These are phyloP conservation scores for Melanotaenia parkinsoni DNA, from an alignment of 2,797 vertebrate genomes.

Conservation along the genomic window DNA sequence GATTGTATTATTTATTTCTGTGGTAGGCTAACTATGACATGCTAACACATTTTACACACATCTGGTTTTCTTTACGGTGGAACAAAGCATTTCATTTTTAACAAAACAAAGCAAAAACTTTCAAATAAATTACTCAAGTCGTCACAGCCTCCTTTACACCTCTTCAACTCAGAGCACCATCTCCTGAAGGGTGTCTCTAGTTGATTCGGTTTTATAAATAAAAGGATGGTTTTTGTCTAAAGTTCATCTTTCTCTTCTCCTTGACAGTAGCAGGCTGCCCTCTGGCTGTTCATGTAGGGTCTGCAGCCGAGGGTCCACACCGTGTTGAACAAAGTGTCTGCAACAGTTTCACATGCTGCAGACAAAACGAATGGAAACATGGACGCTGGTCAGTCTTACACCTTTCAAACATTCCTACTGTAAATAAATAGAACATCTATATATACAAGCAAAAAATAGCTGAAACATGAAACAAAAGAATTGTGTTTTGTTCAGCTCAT, in stretches of 20 bases:
- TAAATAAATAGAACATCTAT: no score
- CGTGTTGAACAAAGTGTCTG: slow-evolving; percentile 92
- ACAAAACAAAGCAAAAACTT: slow-evolving; percentile 34
- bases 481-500: no score
- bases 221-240: slow-evolving; percentile 54
- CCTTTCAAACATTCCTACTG: not conserved
- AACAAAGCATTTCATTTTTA: not conserved
- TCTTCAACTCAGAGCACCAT: not conserved
- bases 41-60: no score
- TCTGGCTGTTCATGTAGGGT: slow-evolving; percentile 96
- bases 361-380: slow-evolving; percentile 39
- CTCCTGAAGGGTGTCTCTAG: not conserved
- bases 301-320: slow-evolving; percentile 95
- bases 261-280: slow-evolving; percentile 88
- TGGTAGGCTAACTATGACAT: no score
- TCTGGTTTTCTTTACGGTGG: no score
- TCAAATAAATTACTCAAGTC: slow-evolving; percentile 67
- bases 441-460: no score
- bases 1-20: no score
- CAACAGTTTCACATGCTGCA: slow-evolving; percentile 88
- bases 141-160: slow-evolving; percentile 11
- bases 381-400: not conserved
- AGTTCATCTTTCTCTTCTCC: slow-evolving; percentile 93
- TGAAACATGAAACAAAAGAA: no score
- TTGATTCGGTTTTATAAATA: slow-evolving; percentile 24